A percentile compares a stretch with the other conserved stretches of the same genome.
phyloP scores from a whole-genome alignment of 2,888 invertebrate genomes.

The Lochmaea capreae region DNA sequence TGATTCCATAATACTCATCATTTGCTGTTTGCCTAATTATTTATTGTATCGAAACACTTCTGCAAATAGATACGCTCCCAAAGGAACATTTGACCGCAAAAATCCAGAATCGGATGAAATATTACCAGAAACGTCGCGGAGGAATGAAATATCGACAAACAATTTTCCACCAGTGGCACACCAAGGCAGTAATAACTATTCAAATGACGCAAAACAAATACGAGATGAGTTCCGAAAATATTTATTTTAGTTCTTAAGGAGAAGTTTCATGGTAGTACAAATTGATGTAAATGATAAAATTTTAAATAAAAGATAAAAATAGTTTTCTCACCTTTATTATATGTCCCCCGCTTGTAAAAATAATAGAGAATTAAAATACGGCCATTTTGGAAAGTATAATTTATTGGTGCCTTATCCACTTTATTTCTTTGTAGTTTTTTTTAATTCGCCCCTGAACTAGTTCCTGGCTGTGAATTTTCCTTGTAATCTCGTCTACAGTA shows the following conservation, averaged over 20 bases:
- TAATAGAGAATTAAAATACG: no score
- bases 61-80: slow-evolving; percentile 28
- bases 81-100: neutral
- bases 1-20: slow-evolving; percentile 36
- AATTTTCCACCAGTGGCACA: neutral
- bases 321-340: no score
- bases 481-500: no score
- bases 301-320: no score
- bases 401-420: no score
- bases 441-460: no score
- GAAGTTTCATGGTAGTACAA: slow-evolving; percentile 20
- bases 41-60: slow-evolving; percentile 39
- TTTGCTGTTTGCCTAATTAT: slow-evolving; percentile 39
- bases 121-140: neutral
- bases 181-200: slow-evolving; percentile 19
- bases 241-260: slow-evolving; percentile 22
- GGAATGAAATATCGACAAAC: no score
- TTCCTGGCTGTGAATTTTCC: no score
- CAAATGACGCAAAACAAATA: slow-evolving; percentile 22
- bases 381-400: no score
- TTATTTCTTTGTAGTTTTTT: no score
- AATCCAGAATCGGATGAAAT: neutral
- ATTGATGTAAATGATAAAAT: slow-evolving; percentile 5
- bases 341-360: no score
- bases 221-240: slow-evolving; percentile 14